Evolutionary conservation across 2,113 vertebrate species (phyloP).

Genomic region (Varanus komodoensis): DNA sequence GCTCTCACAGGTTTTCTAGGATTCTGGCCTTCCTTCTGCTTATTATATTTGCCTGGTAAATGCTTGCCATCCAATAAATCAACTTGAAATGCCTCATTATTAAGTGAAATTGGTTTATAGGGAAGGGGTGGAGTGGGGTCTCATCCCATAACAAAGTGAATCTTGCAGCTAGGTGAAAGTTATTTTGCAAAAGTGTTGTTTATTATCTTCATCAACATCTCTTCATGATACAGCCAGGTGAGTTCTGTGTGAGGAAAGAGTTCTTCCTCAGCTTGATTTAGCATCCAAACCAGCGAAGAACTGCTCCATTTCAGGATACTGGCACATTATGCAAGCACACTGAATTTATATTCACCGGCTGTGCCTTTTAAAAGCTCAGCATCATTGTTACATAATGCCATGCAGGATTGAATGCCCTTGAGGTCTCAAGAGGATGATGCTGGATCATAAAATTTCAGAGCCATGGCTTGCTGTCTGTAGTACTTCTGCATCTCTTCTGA

Average conservation of each 20-base stretch:
- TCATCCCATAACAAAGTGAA: background rate
- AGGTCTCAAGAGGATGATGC: background rate
- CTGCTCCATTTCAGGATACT: too few relatives aligned
- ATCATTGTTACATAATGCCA: too few relatives aligned
- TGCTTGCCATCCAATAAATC: background rate
- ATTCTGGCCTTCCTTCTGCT: background rate
- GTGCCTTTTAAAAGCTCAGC: too few relatives aligned
- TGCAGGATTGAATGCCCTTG: background rate
- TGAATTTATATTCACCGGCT: too few relatives aligned
- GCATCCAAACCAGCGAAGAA: background rate
- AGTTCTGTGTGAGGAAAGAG: background rate
- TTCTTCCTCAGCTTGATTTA: background rate
- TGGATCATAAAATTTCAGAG: background rate
- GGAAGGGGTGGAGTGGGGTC: too few relatives aligned
- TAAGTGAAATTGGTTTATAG: background rate
- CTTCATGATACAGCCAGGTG: too few relatives aligned
- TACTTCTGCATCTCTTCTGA: background rate
- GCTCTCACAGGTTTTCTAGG: background rate
- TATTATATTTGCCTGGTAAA: background rate
- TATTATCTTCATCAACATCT: background rate
- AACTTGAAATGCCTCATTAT: background rate
- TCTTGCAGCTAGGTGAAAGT: background rate
- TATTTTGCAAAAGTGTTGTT: background rate
- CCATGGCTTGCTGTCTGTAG: background rate
- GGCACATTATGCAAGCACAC: too few relatives aligned